Evolutionary conservation across 2,113 vertebrate species (phyloP), one percentile per base, ranked within the genome.

Genomic region (Meriones unguiculatus): DNA sequence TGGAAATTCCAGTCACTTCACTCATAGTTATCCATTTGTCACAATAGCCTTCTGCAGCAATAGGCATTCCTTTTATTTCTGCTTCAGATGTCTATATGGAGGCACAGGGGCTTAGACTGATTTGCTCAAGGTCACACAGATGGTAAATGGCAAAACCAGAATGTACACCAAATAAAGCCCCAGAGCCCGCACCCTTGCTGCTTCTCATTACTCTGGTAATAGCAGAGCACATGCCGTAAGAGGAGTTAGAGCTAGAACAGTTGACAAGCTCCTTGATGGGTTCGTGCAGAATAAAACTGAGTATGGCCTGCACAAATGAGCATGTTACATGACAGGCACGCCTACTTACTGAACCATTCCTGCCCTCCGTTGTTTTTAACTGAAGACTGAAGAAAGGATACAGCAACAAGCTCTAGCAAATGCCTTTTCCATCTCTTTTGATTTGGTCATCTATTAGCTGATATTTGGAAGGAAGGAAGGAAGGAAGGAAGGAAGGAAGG

Each of bases 91-190:
- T 87, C 87, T 81, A 88, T 50, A 86, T 41, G 46, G 64, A 81
- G 35, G 52, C 92, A 90, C 80, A 93, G 76, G 85, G 32, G 92
- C 88, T 88, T 67, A 86, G 86, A 93, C 84, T 65, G 52, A 76
- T 93, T 93, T 87, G 90, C 52, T 94, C 65, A 95, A 95, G 90
- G 85, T 94, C 93, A 94, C 85, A 57, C 80, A 87, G 95, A 96
- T 94, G 87, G 94, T 81, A 94, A 97, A 95, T 70, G 82, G 57
- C 92, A 80, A 67, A 93, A 65, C 80, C 87, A 84, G 87, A 90
- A 54, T 92, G 57, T 93, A 25, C 15, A 65, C 80, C 87, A 81
- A 59, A 85, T 93, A 93, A 87, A 91, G 38, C 65, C 73, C 75
- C 59, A 70, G 54, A 93, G 75, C 72, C 87, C 10, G 28, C 54